Base-by-base conservation (phyloP, 1,140 invertebrate genomes). In the Meteorus sp. region DNA sequence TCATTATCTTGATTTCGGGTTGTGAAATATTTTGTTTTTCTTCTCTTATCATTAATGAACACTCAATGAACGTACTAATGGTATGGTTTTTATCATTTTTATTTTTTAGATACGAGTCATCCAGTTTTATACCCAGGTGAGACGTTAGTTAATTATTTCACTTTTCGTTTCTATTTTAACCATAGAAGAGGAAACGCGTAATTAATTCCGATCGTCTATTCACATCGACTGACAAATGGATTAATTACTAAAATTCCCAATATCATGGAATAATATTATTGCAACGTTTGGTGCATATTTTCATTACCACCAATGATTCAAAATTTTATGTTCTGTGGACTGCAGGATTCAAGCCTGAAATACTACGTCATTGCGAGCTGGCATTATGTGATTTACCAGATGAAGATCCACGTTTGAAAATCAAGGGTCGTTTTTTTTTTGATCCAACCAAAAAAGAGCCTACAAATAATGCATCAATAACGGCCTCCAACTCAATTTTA, bases 351-450 rank as follows among this genome's bases (percentile, higher is more conserved):
- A 74, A 71, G 33, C 76, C 75, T 13, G 78, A 80, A 66, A 75
- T 80, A 55, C 64, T 79, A 33, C 74, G 70, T 17, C 70, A 77
- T 19, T 79, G 78, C 48, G 77, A 79, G 56, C 67, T 68, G 17
- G 78, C 77, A 0, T 45, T 80, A 1, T 70, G 71, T 5, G 72
- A 76, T 17, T 65, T 80, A 23, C 77, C 77, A 3, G 39, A 63
- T 0, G 78, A 81, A 57, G 78, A 81, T 63, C 76, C 72, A 4
- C 71, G 78, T n/a, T 66, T 81, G 33, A 78, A 76, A 37, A 76
- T 77, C 71, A 78, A 72, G 15, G 78, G 78, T 3, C 70, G 78
- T 27, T 80, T 80, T 56, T 80, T 80, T 55, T 80, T 68, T 25
- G 72, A 78, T 48, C 70, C 76, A 9, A 39, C n/a, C 0, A 71